Conservation (phyloP, 2,888 invertebrate species). For the Cephonodes hylas region DNA sequence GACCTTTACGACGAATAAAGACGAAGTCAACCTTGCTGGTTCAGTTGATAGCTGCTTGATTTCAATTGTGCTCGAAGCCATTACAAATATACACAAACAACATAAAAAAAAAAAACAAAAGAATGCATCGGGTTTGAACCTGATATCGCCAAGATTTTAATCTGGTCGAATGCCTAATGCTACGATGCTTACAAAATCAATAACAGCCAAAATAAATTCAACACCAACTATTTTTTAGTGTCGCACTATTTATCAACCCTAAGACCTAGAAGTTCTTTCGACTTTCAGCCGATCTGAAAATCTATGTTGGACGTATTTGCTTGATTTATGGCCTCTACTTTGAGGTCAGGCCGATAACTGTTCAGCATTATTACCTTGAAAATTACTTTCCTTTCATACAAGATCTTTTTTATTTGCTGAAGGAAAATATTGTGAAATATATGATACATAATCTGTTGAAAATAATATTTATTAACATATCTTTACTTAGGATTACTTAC, state of each 20-base stretch:
- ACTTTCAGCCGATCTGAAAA: background rate
- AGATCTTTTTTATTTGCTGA: background rate
- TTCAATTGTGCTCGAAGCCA: too few relatives aligned
- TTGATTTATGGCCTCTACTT: background rate
- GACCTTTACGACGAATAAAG: too few relatives aligned
- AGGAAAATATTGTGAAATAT: background rate
- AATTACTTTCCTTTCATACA: background rate
- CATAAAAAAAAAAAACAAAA: too few relatives aligned
- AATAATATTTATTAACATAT: background rate
- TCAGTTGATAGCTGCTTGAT: too few relatives aligned
- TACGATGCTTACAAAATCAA: background rate
- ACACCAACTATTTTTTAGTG: background rate
- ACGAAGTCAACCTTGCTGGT: too few relatives aligned
- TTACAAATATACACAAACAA: too few relatives aligned
- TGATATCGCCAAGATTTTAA: too few relatives aligned
- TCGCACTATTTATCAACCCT: background rate
- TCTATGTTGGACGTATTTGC: background rate
- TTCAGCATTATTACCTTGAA: background rate
- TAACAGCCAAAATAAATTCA: background rate
- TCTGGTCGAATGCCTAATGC: too few relatives aligned
- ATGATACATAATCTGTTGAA: background rate
- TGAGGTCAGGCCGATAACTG: constrained; percentile 1
- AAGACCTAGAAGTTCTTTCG: background rate
- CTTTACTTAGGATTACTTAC: too few relatives aligned
- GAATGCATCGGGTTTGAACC: too few relatives aligned